Base-by-base conservation (phyloP, 2,797 vertebrate species). In the Neosalanx taihuensis region DNA sequence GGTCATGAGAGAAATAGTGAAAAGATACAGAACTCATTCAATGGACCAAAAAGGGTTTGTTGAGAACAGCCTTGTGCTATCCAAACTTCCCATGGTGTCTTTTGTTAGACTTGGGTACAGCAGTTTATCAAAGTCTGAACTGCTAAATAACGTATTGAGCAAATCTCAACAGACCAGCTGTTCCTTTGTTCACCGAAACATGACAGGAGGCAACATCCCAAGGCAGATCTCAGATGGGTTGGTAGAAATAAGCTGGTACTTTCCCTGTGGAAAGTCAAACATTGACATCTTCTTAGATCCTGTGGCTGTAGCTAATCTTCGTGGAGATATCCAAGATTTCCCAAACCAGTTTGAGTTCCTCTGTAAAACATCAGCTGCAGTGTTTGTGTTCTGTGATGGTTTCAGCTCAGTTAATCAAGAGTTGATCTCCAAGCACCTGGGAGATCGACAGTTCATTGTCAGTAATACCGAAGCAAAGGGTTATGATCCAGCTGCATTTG, bases 211-310 rank as follows among this genome's bases (percentile, higher is more conserved):
- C 1, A 79, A 83, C 20, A 70, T 78, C 5, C 63, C 0, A 3
- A 76, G 72, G 9, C 61, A n/a, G n/a, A 76, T 81, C 29, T 72
- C 74, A 56, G 20, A 75, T 63, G 90, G 90, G 1, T 33, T 92
- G 29, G 85, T 89, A 1, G 89, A 92, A 76, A 75, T 90, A 0
- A 79, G 83, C 80, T 91, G 86, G 88, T 86, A 85, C 59, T 84
- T 91, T 9, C 90, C 89, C 1, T 81, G 83, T 0, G 87, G 86
- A 18, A 80, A 77, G 12, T 35, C 20, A 12, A 75, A 35, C 68
- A 76, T 62, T 69, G 90, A 90, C 49, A 31, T 89, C 18, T 90
- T 90, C 68, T 74, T 82, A 0, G 83, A 90, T 6, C 86, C 88
- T 0, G 37, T 91, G 26, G 86, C 89, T 15, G 69, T 90, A 53